Base-by-base conservation (phyloP, 2,888 invertebrate genomes). In the Elysia crispata region DNA sequence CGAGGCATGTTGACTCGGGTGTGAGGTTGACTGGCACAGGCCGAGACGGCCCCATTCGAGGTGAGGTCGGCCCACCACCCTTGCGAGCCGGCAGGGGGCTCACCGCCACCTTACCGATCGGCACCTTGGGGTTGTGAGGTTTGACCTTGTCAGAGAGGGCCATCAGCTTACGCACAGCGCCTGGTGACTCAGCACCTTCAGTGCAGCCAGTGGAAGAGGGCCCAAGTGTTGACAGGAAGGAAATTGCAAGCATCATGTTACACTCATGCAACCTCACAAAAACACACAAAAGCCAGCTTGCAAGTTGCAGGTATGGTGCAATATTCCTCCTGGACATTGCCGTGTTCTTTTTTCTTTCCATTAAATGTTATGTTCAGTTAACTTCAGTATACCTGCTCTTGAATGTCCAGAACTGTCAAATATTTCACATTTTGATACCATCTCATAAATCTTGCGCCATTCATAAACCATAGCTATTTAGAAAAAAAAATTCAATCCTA, bases 111-210 rank as follows among this genome's bases (percentile, higher is more conserved):
- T 84, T 82, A 66, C 87, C 86, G 54, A 87, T 85, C 76, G 88
- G 86, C 69, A 86, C 85, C 86, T 90, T 90, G 77, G 88, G 88
- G 82, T 91, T 90, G 83, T 90, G 90, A 64, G 91, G 91, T 73
- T 89, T 89, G 20, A 90, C 90, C 85, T 91, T 91, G 83, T 93
- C 93, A 20, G 92, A 97, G 49, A 99, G 94, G 11, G 98, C 96
- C 86, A 99, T 93, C 91, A 99, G 94, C 92, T 99, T 99, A 88
- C 98, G 95, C 25, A 99, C 97, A 13, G 98, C 97, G 92, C 98
- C 98, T 28, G 99, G 99, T 20, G 98, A 98, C 62, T 98, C 98
- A 62, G 98, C 96, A 85, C 98, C 96, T 79, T 77, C 75, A 50
- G 69, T 8, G 73, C 60, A 60, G 60, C n/a, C n/a, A 23, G 25